These are phyloP conservation scores for Phasia obesa DNA, from an alignment of 2,888 invertebrate species.

Conservation along the genomic window DNA sequence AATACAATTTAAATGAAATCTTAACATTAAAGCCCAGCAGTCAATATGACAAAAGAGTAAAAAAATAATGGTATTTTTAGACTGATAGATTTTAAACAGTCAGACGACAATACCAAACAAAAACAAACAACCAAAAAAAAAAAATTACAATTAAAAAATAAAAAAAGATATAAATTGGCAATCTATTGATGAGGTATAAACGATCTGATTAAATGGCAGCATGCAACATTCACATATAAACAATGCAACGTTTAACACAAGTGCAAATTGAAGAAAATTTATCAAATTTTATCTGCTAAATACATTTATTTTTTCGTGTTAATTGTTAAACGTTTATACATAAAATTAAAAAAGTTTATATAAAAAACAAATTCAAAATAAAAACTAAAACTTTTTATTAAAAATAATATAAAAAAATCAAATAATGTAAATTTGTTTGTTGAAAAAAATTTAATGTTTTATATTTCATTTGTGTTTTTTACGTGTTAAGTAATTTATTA, in stretches of 20 bases:
- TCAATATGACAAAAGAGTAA: constrained; percentile 30
- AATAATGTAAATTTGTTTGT: constrained; percentile 62
- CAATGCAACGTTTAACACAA: constrained; percentile 69
- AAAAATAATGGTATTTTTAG: constrained; percentile 45
- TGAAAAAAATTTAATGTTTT: constrained; percentile 58
- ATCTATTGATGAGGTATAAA: constrained; percentile 69
- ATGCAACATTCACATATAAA: constrained; percentile 66
- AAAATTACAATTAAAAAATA: constrained; percentile 9
- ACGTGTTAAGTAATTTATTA: constrained; percentile 59
- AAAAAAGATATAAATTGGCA: constrained; percentile 50
- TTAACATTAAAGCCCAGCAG: constrained; percentile 42
- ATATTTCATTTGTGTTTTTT: constrained; percentile 47
- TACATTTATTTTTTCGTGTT: constrained; percentile 62
- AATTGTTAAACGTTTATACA: constrained; percentile 65
- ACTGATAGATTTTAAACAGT: constrained; percentile 59
- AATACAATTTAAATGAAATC: constrained; percentile 53
- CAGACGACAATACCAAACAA: constrained; percentile 15
- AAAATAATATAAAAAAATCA: constrained; percentile 40
- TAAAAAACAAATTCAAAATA: constrained; percentile 24
- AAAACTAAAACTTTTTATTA: constrained; percentile 48
- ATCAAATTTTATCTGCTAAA: constrained; percentile 50
- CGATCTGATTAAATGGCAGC: constrained; percentile 66
- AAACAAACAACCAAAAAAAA: no score
- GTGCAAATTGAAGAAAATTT: constrained; percentile 62
- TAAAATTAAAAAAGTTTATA: constrained; percentile 7